phyloP scores from a whole-genome alignment of 2,888 invertebrate genomes.

The Frankliniella intonsa region DNA sequence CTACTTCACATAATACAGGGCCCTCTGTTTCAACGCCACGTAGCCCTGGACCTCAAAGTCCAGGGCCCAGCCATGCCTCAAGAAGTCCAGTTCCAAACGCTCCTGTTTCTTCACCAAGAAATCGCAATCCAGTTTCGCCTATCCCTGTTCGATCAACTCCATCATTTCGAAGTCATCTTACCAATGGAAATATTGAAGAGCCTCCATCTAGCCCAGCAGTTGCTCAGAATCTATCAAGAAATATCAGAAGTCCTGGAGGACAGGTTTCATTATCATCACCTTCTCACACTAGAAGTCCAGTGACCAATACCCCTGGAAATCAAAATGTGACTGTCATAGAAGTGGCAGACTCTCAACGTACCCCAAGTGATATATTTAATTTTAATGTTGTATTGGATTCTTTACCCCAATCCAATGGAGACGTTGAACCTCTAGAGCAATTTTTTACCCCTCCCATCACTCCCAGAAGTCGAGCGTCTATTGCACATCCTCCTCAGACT shows the following conservation, averaged over 20 bases:
- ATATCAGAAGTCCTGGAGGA: neutral
- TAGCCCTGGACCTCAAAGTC: too few species aligned
- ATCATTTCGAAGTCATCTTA: neutral
- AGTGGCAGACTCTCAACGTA: constrained; percentile 35
- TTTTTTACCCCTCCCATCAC: constrained; percentile 38
- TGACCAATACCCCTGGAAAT: constrained; percentile 2
- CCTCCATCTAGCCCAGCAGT: neutral
- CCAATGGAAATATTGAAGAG: neutral
- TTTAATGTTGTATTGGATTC: constrained; percentile 37
- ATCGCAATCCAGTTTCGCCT: neutral
- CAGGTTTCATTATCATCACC: constrained; percentile 23
- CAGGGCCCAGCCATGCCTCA: too few species aligned
- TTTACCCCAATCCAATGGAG: constrained; percentile 31
- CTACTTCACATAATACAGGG: too few species aligned
- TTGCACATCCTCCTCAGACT: constrained; percentile 32
- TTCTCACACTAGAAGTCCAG: constrained; percentile 28
- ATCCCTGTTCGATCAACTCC: neutral
- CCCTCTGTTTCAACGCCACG: too few species aligned
- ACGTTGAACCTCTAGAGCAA: constrained; percentile 35
- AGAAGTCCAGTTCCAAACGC: neutral
- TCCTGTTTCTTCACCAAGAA: neutral
- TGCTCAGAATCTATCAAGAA: neutral
- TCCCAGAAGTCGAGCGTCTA: constrained; percentile 31
- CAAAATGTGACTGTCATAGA: constrained; percentile 41
- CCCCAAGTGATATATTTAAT: constrained; percentile 37